Conservation (phyloP, 1,140 invertebrate genomes). For the Coenobita brevimanus region DNA sequence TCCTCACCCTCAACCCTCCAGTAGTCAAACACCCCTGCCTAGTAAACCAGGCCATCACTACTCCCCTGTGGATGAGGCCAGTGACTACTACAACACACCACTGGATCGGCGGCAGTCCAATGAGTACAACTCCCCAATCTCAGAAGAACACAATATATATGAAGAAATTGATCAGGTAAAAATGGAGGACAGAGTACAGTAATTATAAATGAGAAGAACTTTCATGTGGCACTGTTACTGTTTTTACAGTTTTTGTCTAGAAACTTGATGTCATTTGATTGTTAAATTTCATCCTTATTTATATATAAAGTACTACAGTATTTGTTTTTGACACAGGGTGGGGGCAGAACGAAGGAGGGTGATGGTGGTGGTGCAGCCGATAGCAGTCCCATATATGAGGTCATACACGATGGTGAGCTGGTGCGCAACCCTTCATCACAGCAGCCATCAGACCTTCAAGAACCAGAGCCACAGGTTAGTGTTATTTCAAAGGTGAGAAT, state of each 20-base stretch:
- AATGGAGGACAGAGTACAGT: neutral
- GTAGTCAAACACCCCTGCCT: constrained; percentile 16
- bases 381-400: constrained; percentile 54
- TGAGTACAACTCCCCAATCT: constrained; percentile 51
- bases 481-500: no score
- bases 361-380: neutral
- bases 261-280: neutral
- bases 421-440: neutral
- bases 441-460: no score
- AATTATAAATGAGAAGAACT: no score
- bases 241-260: neutral
- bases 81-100: constrained; percentile 36
- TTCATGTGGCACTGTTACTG: neutral
- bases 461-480: no score
- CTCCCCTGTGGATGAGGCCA: neutral
- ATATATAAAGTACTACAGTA: no score
- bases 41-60: neutral
- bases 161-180: constrained; percentile 56
- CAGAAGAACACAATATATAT: constrained; percentile 53
- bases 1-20: neutral
- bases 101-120: constrained; percentile 38
- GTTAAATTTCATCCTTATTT: neutral
- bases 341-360: neutral
- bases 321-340: neutral
- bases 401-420: constrained; percentile 44